phyloP scores from a whole-genome alignment of 2,888 invertebrate genomes.

The Lasioglossum oenotherae region DNA sequence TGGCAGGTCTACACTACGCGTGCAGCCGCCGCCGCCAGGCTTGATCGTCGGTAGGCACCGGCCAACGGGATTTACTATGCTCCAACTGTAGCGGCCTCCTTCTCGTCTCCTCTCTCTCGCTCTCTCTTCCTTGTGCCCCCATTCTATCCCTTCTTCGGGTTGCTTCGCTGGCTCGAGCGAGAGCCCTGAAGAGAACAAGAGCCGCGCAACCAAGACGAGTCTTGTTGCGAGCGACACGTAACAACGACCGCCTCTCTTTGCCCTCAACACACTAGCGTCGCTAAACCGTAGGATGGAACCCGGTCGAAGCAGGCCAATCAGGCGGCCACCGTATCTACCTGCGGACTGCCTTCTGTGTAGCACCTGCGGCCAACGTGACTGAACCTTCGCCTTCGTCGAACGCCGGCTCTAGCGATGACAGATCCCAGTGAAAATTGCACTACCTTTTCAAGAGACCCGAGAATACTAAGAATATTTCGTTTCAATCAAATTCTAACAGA shows the following conservation, averaged over 20 bases:
- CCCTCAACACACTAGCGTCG: conserved; percentile 69
- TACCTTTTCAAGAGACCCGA: neutral
- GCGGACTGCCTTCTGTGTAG: conserved; percentile 79
- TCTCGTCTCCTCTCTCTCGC: neutral
- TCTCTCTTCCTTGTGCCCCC: neutral
- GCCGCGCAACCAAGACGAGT: conserved; percentile 65
- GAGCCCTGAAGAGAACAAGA: conserved; percentile 46
- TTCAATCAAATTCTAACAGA: neutral
- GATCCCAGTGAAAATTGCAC: conserved; percentile 47
- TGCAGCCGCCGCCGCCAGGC: conserved; percentile 42
- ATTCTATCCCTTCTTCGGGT: conserved; percentile 29
- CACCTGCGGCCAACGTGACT: conserved; percentile 78
- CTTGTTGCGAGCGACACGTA: conserved; percentile 73
- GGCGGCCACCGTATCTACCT: conserved; percentile 81
- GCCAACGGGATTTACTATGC: conserved; percentile 79
- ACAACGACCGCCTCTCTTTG: conserved; percentile 76
- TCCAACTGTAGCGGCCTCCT: conserved; percentile 65
- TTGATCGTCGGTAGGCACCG: conserved; percentile 69
- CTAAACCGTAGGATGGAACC: conserved; percentile 79
- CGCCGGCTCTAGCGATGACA: conserved; percentile 74
- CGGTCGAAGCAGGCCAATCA: conserved; percentile 81
- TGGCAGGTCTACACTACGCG: conserved; percentile 69
- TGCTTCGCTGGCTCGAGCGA: conserved; percentile 14
- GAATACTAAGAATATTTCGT: neutral
- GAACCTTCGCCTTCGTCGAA: conserved; percentile 77